A percentile compares a stretch with the other conserved stretches of the same genome.
Conservation (phyloP, 2,113 vertebrate species). For the Vulpes ferrilata region DNA sequence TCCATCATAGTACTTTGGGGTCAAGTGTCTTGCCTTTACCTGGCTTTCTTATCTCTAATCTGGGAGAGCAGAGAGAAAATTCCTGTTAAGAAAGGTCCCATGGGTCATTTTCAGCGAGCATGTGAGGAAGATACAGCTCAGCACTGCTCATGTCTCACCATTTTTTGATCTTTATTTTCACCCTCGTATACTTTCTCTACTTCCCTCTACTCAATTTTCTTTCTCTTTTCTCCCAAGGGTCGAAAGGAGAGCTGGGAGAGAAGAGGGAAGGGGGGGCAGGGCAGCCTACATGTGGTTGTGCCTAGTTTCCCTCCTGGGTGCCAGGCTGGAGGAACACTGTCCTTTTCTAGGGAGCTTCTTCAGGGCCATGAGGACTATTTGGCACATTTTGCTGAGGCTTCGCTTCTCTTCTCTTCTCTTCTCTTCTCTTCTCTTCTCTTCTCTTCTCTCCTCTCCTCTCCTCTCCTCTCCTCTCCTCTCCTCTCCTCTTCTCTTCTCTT, state of each 20-base stretch:
- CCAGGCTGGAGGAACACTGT: not conserved
- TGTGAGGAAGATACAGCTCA: too few relatives aligned
- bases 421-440: too few relatives aligned
- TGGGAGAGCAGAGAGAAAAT: not conserved
- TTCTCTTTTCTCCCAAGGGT: not conserved
- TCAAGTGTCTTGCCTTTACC: not conserved
- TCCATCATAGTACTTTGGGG: not conserved
- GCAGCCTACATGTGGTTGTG: too few relatives aligned
- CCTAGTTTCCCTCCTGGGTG: not conserved
- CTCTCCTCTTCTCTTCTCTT: fast-evolving
- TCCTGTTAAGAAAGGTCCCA: not conserved
- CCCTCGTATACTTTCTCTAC: not conserved
- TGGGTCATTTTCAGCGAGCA: not conserved
- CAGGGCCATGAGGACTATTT: too few relatives aligned
- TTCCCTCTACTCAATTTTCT: not conserved
- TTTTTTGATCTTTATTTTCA: not conserved
- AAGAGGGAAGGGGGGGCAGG: not conserved
- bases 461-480: too few relatives aligned
- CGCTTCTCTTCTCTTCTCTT: too few relatives aligned
- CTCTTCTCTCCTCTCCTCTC: too few relatives aligned
- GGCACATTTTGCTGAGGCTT: not conserved
- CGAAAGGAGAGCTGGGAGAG: not conserved
- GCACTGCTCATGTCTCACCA: fast-evolving
- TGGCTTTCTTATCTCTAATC: not conserved
- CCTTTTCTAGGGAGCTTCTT: not conserved